Evolutionary conservation across 2,113 vertebrate genomes (phyloP).

Genomic region (Picathartes gymnocephalus): DNA sequence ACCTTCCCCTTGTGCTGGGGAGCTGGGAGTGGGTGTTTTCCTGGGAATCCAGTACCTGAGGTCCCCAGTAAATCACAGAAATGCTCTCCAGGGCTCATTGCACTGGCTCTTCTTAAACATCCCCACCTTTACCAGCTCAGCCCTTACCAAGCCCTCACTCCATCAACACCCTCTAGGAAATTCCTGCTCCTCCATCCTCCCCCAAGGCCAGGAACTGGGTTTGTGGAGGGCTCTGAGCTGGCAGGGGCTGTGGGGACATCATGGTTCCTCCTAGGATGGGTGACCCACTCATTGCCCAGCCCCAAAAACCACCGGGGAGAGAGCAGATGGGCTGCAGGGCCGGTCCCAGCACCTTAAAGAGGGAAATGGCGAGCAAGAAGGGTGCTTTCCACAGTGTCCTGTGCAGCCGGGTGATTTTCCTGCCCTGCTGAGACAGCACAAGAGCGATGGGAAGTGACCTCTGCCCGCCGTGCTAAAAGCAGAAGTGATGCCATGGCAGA

Average conservation of each 20-base stretch:
- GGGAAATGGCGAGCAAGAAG: not conserved
- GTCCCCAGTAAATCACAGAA: accelerated
- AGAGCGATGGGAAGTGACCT: slow-evolving; percentile 3
- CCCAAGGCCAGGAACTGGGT: not conserved
- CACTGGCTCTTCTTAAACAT: not conserved
- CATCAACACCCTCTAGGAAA: not conserved
- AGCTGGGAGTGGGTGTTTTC: not conserved
- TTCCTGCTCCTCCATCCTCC: not conserved
- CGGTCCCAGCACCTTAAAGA: not conserved
- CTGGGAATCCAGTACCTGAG: not conserved
- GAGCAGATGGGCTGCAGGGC: not conserved
- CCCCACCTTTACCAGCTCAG: not conserved
- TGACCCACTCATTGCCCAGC: not conserved
- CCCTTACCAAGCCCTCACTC: not conserved
- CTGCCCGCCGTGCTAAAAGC: not conserved
- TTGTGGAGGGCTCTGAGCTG: not conserved
- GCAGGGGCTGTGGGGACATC: not conserved
- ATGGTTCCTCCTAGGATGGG: not conserved
- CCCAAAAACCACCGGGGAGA: not conserved
- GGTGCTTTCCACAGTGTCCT: not conserved
- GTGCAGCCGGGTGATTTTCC: not conserved
- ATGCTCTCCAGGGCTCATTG: not conserved
- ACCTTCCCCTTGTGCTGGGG: not conserved
- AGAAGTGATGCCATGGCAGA: not conserved
- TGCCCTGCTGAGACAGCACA: not conserved